Evolutionary conservation across 2,888 invertebrate species (phyloP), one percentile per base, ranked within the genome.

Genomic region (Papilio gigon): DNA sequence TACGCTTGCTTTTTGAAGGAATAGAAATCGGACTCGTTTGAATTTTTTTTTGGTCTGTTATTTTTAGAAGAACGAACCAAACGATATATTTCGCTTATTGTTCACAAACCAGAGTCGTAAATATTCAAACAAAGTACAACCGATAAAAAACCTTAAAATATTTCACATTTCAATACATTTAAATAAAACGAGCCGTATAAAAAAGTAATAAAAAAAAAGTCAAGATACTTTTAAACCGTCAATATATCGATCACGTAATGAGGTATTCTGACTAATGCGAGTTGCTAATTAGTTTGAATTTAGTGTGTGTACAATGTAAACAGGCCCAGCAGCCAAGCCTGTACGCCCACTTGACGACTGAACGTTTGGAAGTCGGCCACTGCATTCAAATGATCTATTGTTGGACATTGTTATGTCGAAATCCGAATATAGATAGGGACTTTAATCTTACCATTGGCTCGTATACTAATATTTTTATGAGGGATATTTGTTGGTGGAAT

Each of bases 331-430:
- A 73, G 79, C 79, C 75, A 79, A 76, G 71, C 68, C 72, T 65
- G 65, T 70, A 74, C 78, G 72, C 79, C 77, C 74, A 77, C 76
- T 70, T 70, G 25, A 65, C 53, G 70, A 71, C 60, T 68, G 72
- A 71, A 64, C 70, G 71, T 75, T 81, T 81, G 79, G 81, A 80
- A 73, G 72, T 65, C 68, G 70, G 79, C 82, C 81, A 81, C 74
- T 73, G 72, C 75, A 75, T 76, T 76, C 72, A 75, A 76, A 74
- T 72, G 73, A 74, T 76, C 76, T 78, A 81, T 78, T 80, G 77
- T 80, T 76, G 73, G 74, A 73, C 73, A 75, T 74, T 73, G 70
- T 72, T 72, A 68, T 71, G 75, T 71, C 74, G 71, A 75, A 75
- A 76, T 76, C 71, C 64, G 64, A 62, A 71, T 68, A 62, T 65